Conservation (phyloP, 2,797 vertebrate species). For the Molossus molossus region DNA sequence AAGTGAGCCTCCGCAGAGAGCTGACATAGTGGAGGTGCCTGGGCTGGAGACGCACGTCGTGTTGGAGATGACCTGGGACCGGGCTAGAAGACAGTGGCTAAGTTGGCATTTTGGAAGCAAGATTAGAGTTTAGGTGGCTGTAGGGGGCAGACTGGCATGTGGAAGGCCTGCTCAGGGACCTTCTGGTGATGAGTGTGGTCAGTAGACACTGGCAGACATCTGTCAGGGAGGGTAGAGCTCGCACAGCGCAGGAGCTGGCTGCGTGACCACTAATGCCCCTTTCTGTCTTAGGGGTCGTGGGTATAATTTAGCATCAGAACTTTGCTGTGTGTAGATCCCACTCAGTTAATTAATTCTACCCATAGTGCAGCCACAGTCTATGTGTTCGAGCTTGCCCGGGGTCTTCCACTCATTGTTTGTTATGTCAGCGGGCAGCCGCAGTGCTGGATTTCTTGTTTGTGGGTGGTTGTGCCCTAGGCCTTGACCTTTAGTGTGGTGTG, state of each 20-base stretch:
- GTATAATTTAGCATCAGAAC: background rate
- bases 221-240: background rate
- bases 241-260: background rate
- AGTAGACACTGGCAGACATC: background rate
- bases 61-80: background rate
- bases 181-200: rapidly evolving
- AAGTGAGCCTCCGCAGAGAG: background rate
- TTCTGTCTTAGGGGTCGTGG: background rate
- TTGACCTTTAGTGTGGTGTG: background rate
- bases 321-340: rapidly evolving
- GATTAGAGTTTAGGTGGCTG: background rate
- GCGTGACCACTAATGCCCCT: too few relatives aligned
- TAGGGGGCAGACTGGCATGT: too few relatives aligned
- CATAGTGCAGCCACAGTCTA: rapidly evolving
- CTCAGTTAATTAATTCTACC: background rate
- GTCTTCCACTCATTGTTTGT: background rate
- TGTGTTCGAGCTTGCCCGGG: too few relatives aligned
- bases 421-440: background rate
- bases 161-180: background rate
- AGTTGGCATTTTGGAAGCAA: background rate
- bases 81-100: background rate
- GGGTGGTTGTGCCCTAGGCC: background rate
- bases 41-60: background rate
- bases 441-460: rapidly evolving
- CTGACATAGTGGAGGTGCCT: rapidly evolving